A percentile compares a stretch with the other conserved stretches of the same genome.
Evolutionary conservation across 2,888 invertebrate species (phyloP).

Genomic region (Polyommatus iphigenia): DNA sequence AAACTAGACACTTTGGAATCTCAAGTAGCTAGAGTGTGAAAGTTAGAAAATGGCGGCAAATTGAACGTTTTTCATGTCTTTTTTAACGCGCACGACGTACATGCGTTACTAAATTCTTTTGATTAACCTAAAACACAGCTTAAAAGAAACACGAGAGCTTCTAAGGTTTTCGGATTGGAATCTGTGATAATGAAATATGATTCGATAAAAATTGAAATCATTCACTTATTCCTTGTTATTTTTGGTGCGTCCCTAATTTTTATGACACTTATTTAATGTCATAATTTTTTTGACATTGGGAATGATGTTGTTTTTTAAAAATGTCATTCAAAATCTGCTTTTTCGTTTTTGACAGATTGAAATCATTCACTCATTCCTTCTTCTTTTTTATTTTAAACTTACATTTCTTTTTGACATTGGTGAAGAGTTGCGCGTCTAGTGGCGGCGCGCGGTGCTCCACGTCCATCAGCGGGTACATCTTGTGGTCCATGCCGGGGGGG

Average conservation of each 20-base stretch:
- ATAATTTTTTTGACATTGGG: too few relatives aligned
- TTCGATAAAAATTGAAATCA: too few relatives aligned
- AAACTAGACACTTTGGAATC: conserved; percentile 5
- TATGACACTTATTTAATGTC: too few relatives aligned
- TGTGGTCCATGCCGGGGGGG: conserved; percentile 87
- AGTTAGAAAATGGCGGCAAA: background rate
- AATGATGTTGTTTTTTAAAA: too few relatives aligned
- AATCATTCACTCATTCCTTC: background rate
- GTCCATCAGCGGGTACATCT: conserved; percentile 87
- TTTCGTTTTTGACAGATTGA: too few relatives aligned
- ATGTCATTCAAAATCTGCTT: too few relatives aligned
- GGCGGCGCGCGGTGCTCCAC: conserved; percentile 85
- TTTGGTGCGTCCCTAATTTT: too few relatives aligned
- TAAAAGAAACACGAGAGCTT: background rate
- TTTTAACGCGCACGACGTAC: background rate
- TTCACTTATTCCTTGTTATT: too few relatives aligned
- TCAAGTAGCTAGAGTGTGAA: conserved; percentile 1
- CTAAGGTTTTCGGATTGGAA: too few relatives aligned
- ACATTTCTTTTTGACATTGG: conserved; percentile 90
- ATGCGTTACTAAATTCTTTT: background rate
- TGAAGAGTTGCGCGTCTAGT: conserved; percentile 82
- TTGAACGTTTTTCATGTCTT: background rate
- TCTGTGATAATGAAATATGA: too few relatives aligned
- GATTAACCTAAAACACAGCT: background rate
- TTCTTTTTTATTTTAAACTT: conserved; percentile 41